Evolutionary conservation across 2,888 invertebrate species (phyloP), one percentile per base, ranked within the genome.

Genomic region (Desoria tigrina): DNA sequence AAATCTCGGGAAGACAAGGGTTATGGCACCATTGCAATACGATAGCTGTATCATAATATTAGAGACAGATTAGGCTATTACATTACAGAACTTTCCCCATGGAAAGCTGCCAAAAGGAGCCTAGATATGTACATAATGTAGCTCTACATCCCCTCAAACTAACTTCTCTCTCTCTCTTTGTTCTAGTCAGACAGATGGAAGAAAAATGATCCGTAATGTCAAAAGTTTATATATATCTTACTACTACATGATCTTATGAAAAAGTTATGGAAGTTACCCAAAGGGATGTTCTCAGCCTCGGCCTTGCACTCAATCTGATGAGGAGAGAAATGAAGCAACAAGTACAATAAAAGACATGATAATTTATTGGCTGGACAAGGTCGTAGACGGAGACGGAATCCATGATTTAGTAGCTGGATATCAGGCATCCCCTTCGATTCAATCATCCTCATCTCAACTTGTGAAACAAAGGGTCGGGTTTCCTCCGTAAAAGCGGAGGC

Each of bases 211-310:
- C 6, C 6, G 45, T 21, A 45, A 45, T 18, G 21, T 45, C 21
- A 21, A 45, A 16, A 45, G 21, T 45, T 45, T 45, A 16, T 11
- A 9, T 9, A 16, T 9, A 39, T 9, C 9, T 39, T 9, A 39
- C 16, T 39, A 16, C 16, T 9, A 39, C 7, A 45, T 45, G 7
- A 45, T 18, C n/a, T 18, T 45, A 32, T 32, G 11, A 32, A n/a
- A n/a, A n/a, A n/a, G n/a, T n/a, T n/a, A n/a, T n/a, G n/a, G 32
- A 11, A 71, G 66, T 62, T 61, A 73, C 73, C 73, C 66, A 73
- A 68, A 51, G 73, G 71, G 51, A 73, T 73, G 59, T 71, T 73
- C 50, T 70, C 66, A 57, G 69, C 69, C 24, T 68, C 67, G 32
- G 64, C 61, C 53, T 51, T 21, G 27, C 21, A 28, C 18, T 39